phyloP scores from a whole-genome alignment of 2,888 invertebrate species.

The Brachypalpus laphriformis region DNA sequence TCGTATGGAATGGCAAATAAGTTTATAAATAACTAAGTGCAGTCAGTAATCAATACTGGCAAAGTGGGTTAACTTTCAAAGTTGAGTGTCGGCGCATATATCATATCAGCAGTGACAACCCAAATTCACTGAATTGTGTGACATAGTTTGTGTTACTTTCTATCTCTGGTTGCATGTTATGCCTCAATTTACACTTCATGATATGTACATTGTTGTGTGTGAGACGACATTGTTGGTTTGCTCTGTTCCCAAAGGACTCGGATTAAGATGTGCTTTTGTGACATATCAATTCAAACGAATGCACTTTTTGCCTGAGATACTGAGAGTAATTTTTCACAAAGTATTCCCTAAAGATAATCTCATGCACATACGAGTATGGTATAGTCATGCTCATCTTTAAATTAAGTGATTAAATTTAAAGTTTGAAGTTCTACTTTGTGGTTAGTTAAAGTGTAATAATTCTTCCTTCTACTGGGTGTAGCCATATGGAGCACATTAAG shows the following conservation, averaged over 20 bases:
- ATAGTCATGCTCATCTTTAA: not conserved
- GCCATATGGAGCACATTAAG: too few relatives aligned
- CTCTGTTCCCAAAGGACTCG: slow-evolving; percentile 23
- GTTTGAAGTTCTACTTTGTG: too few relatives aligned
- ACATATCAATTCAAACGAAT: slow-evolving; percentile 41
- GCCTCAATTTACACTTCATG: slow-evolving; percentile 47
- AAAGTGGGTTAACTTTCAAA: slow-evolving; percentile 53
- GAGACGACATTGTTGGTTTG: slow-evolving; percentile 24
- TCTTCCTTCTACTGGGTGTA: too few relatives aligned
- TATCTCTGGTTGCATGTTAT: slow-evolving; percentile 58
- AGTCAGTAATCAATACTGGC: slow-evolving; percentile 46
- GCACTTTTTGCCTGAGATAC: slow-evolving; percentile 23
- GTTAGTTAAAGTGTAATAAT: too few relatives aligned
- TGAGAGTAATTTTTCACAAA: not conserved
- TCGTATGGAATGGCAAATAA: slow-evolving; percentile 15
- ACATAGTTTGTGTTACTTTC: slow-evolving; percentile 33
- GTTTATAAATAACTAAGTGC: slow-evolving; percentile 59
- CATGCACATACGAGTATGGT: too few relatives aligned
- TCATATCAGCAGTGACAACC: slow-evolving; percentile 46
- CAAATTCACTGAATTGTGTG: slow-evolving; percentile 35
- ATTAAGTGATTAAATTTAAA: not conserved
- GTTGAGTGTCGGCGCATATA: slow-evolving; percentile 35
- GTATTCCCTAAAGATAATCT: not conserved
- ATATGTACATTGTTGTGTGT: slow-evolving; percentile 19
- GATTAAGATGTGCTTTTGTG: slow-evolving; percentile 14